These are phyloP conservation scores for Aphelocoma coerulescens DNA, from an alignment of 2,113 vertebrate species.

Conservation along the genomic window DNA sequence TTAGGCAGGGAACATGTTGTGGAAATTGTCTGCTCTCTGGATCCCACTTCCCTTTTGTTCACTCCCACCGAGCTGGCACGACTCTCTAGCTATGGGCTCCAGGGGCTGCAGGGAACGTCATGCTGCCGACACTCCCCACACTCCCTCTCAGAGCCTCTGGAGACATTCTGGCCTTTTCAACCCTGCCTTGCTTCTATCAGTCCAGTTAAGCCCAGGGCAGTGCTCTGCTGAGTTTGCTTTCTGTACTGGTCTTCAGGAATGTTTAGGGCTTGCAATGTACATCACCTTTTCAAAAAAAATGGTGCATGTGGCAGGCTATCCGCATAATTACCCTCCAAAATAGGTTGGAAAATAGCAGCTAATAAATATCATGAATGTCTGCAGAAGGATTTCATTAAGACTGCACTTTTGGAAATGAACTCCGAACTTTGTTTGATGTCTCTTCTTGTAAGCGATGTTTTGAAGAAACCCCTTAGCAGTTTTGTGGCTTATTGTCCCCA, in stretches of 20 bases:
- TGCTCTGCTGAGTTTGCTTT: not conserved
- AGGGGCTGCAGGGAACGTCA: not conserved
- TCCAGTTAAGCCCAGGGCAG: not conserved
- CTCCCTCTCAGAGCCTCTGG: not conserved
- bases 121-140: not conserved
- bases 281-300: not conserved
- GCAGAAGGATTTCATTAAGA: conserved; percentile 19
- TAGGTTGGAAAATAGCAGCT: not conserved
- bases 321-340: not conserved
- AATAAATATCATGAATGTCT: not conserved
- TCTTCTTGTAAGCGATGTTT: conserved; percentile 2
- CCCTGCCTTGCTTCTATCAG: not conserved
- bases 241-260: not conserved
- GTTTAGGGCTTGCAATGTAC: not conserved
- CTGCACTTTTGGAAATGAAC: not conserved
- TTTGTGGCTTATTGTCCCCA: not conserved
- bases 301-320: not conserved
- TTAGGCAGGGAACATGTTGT: conserved; percentile 13
- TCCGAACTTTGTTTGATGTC: not conserved
- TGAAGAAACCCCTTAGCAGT: not conserved
- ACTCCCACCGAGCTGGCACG: not conserved
- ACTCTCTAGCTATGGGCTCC: not conserved
- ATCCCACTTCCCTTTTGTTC: conserved; percentile 30
- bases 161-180: conserved; percentile 34
- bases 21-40: conserved; percentile 25